Evolutionary conservation across 2,113 vertebrate species (phyloP), one percentile per base, ranked within the genome.

Genomic region (Aramus guarauna): DNA sequence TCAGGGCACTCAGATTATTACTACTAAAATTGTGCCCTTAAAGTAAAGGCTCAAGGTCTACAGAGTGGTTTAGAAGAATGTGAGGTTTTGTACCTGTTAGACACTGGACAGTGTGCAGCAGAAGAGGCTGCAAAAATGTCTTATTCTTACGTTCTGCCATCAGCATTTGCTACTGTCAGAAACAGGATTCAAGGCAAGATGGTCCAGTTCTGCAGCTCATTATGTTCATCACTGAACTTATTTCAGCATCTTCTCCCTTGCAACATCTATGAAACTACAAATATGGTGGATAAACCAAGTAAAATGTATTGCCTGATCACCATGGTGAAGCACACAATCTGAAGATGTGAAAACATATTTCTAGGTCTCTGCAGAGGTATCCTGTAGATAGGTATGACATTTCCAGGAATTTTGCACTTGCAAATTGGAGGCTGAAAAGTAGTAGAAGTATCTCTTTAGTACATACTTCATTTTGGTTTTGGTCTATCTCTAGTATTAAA

Each of bases 151-250:
- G 22, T 84, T 89, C 64, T 94, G 69, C 76, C 39, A 39, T 78
- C 80, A 87, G 50, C 64, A 69, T 92, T 90, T 94, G 41, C 59
- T 92, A 4, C 56, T 81, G 60, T 67, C 63, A 92, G 64, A 64
- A 94, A 84, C 56, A 81, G 72, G 68, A 94, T 89, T 78, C 60
- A 78, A 87, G 89, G 84, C 84, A 83, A 96, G 81, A 94, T 75
- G 64, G 77, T 91, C 86, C 84, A 82, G 86, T 91, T 92, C 89
- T 85, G 72, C 84, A 89, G 73, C 76, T 92, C 29, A 4, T 79
- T 53, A 52, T 47, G 10, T 67, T 94, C 56, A 63, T 81, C 1
- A 0, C 48, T 86, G 91, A n/a, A n/a, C 90, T 88, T 80, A 15
- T 80, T 92, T 87, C 53, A 93, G 82, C 55, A 94, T 2, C 55